Evolutionary conservation across 1,140 invertebrate species (phyloP), one percentile per base, ranked within the genome.

Genomic region (Leptinotarsa undecemlineata): DNA sequence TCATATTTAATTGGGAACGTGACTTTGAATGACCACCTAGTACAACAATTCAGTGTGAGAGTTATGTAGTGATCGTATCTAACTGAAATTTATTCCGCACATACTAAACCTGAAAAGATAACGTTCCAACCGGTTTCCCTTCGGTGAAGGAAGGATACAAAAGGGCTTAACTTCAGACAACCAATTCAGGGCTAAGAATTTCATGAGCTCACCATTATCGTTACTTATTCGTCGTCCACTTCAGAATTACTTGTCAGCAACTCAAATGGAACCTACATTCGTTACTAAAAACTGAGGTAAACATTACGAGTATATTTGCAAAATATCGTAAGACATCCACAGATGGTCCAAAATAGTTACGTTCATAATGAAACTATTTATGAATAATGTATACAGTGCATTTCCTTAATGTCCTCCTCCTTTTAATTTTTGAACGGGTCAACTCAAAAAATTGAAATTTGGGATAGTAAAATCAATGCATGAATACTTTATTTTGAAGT

Each of bases 141-240:
- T 57, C 51, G n/a, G 14, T 19, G 51, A 57, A 57, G 51, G 14
- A 57, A 57, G 14, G 17, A 57, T 57, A 57, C 17, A 57, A 57
- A 57, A 57, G 51, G 51, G 51, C 51, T 57, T 57, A 57, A 19
- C 51, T 57, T 57, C 51, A 57, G 51, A 57, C 51, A 57, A 57
- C 51, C 51, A n/a, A 57, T n/a, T 57, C 17, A 57, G 51, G 51
- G 51, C 51, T 15, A 57, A 57, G 51, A 57, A 57, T 57, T 57
- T 57, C 51, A 57, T 57, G 51, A 19, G 51, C 51, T 57, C n/a
- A 57, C n/a, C 51, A 19, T 57, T 57, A 57, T 57, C n/a, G 51
- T 57, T 42, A 57, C 51, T 14, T 57, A 19, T 57, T 57, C 51
- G 8, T 42, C 33, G 11, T 11, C 8, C 51, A 17, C 51, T 17